Evolutionary conservation across 2,888 invertebrate genomes (phyloP).

Genomic region (Agrotis clavis): DNA sequence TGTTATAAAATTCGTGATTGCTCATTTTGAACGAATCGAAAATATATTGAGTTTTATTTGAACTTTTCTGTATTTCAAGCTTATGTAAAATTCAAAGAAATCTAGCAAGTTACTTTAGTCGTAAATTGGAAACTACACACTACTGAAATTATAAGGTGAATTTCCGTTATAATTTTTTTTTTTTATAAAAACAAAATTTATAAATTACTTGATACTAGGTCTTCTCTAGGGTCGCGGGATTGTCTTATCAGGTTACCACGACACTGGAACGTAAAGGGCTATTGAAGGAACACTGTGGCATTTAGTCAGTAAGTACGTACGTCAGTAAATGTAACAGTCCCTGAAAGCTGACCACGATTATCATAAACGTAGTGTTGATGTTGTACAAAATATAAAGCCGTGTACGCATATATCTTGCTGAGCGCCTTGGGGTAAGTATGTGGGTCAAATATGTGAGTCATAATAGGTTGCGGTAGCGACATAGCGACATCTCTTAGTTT

Average conservation of each 20-base stretch:
- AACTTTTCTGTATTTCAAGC: constrained; percentile 28
- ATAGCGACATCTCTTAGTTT: constrained; percentile 26
- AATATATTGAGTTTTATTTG: constrained; percentile 38
- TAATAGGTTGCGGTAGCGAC: neutral
- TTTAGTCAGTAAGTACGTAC: too few relatives aligned
- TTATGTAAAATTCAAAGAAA: constrained; percentile 22
- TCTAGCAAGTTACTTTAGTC: neutral
- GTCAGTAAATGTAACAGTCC: neutral
- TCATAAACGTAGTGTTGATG: neutral
- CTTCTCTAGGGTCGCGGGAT: too few relatives aligned
- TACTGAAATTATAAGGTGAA: too few relatives aligned
- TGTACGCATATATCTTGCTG: neutral
- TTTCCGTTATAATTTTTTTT: too few relatives aligned
- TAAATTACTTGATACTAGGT: too few relatives aligned
- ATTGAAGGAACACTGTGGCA: too few relatives aligned
- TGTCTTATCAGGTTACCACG: too few relatives aligned
- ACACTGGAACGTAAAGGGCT: too few relatives aligned
- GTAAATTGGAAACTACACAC: constrained; percentile 11
- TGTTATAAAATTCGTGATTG: constrained; percentile 45
- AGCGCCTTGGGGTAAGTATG: neutral
- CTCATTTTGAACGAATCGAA: constrained; percentile 34
- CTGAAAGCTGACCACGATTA: neutral
- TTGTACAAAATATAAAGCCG: neutral
- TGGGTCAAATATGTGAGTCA: constrained; percentile 22
- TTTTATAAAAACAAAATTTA: too few relatives aligned